Evolutionary conservation across 2,797 vertebrate genomes (phyloP).

Genomic region (Danio choprae): DNA sequence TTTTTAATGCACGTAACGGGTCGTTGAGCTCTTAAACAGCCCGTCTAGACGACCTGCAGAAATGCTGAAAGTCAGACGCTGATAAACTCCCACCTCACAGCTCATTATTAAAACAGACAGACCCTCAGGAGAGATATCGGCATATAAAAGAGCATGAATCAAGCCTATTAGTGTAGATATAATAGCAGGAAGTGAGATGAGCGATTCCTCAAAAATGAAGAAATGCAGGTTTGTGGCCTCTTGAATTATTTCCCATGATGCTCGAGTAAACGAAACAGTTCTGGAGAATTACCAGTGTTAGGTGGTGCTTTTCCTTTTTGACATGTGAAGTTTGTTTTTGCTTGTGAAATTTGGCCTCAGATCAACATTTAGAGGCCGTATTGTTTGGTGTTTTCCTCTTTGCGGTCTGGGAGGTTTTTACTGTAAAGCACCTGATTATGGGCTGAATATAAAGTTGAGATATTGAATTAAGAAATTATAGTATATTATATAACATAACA

Average conservation of each 20-base stretch:
- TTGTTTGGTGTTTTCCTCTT: conserved; percentile 9
- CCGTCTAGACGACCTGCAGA: conserved; percentile 49
- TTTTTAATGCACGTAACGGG: conserved; percentile 23
- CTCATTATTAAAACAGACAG: conserved; percentile 40
- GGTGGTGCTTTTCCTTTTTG: conserved; percentile 21
- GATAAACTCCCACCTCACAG: conserved; percentile 36
- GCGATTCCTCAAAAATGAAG: background rate
- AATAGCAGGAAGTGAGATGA: conserved; percentile 27
- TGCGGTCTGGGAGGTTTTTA: background rate
- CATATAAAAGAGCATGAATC: background rate
- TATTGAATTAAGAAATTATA: background rate
- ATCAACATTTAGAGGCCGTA: background rate
- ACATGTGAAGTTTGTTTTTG: conserved; percentile 12
- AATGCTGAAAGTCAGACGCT: conserved; percentile 13
- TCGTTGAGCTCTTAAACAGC: conserved; percentile 39
- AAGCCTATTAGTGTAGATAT: conserved; percentile 10
- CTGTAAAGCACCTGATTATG: background rate
- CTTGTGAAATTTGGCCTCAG: background rate
- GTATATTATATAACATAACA: no score
- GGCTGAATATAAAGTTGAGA: background rate
- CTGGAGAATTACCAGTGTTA: background rate
- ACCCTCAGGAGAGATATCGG: conserved; percentile 23
- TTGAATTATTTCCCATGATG: background rate
- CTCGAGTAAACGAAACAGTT: background rate
- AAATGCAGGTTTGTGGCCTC: background rate